Percentiles rank a stretch among this genome's conserved stretches.
Conservation (phyloP, 1,140 invertebrate species). For the Papilio dardanus region DNA sequence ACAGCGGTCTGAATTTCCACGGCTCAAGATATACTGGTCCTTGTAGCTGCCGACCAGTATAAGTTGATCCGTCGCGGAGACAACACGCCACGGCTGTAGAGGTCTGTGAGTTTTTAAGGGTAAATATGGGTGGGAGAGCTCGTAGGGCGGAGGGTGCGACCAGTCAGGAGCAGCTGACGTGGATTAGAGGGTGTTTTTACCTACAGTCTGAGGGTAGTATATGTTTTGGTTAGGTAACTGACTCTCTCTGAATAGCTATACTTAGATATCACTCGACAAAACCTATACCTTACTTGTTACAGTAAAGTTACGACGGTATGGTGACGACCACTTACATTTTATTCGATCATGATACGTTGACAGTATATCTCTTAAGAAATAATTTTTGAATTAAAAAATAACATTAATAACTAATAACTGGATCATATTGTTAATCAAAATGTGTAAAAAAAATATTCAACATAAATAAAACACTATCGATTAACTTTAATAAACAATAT, state of each 20-base stretch:
- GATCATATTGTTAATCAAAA: no score
- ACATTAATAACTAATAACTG: no score
- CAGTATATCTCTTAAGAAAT: no score
- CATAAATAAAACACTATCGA: no score
- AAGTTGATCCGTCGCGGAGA: constrained; percentile 49
- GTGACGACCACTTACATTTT: no score
- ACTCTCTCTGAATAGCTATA: background rate
- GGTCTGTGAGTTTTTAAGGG: constrained; percentile 56
- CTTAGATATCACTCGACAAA: background rate
- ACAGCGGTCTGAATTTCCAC: constrained; percentile 40
- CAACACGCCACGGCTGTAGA: constrained; percentile 39
- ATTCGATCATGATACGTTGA: no score
- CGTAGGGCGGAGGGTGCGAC: constrained; percentile 57
- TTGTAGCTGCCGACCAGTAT: constrained; percentile 46
- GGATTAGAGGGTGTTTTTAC: constrained; percentile 78
- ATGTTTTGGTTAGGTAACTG: constrained; percentile 49
- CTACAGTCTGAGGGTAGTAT: constrained; percentile 65
- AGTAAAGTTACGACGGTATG: no score
- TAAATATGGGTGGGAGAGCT: constrained; percentile 63
- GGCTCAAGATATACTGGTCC: constrained; percentile 55
- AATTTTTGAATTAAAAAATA: no score
- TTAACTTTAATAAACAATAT: no score
- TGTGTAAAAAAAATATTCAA: no score
- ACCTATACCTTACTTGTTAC: background rate
- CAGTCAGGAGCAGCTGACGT: constrained; percentile 79